Percentiles rank a stretch among this genome's conserved stretches.
Conservation (phyloP, 35 echinoderm and acorn worm genomes). For the Anneissia japonica region DNA sequence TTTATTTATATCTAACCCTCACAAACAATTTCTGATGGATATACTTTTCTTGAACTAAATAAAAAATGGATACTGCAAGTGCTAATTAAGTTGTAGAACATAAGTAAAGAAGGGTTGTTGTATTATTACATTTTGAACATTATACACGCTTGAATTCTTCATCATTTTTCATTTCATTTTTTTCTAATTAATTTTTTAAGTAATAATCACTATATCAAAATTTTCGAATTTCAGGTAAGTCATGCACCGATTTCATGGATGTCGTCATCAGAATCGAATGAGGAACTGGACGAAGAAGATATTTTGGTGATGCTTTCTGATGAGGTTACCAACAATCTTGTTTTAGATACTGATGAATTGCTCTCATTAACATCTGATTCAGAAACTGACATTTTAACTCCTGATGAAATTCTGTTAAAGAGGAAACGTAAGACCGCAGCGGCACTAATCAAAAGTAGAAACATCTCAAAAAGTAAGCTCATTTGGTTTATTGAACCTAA, state of each 20-base stretch:
- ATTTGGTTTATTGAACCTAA: no score
- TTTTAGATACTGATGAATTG: neutral
- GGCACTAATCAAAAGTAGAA: neutral
- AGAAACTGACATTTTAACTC: neutral
- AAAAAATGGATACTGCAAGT: no score
- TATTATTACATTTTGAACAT: no score
- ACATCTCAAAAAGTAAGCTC: no score
- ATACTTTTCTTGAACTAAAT: no score
- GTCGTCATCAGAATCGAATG: conserved; percentile 29
- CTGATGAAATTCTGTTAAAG: neutral
- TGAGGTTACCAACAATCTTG: neutral
- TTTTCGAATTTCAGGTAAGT: conserved; percentile 35
- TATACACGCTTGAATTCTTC: no score
- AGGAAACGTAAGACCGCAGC: neutral
- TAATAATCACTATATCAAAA: neutral
- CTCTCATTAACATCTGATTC: neutral
- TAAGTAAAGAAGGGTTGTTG: no score
- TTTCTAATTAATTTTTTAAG: no score
- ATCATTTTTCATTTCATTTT: neutral
- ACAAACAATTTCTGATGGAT: no score
- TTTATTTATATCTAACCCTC: no score
- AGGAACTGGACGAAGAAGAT: neutral
- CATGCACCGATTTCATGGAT: conserved; percentile 70
- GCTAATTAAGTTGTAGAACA: no score
- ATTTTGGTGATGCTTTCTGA: neutral